Conservation (phyloP, 1,140 invertebrate species). For the Rhagoletis zephyria region DNA sequence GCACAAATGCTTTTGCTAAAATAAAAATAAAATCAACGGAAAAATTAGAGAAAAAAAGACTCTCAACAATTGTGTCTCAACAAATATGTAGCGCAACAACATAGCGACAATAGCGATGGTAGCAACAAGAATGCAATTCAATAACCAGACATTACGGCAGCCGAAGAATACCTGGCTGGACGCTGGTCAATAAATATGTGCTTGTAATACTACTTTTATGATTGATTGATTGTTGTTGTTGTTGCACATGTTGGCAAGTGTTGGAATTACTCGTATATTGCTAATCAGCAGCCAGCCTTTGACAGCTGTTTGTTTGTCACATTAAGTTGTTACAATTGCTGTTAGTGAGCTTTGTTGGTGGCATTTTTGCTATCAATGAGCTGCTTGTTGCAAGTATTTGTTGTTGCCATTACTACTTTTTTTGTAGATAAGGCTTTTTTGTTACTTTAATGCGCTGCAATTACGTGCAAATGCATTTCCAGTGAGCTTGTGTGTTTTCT, state of each 20-base stretch:
- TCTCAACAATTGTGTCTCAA: not conserved
- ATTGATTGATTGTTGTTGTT: conserved; percentile 26
- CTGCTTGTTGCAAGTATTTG: not conserved
- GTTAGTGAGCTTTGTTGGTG: conserved; percentile 17
- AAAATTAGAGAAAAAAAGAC: conserved; percentile 34
- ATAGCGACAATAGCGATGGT: not conserved
- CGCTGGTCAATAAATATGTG: too few species aligned
- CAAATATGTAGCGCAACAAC: conserved; percentile 25
- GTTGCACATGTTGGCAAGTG: not conserved
- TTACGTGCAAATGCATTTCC: not conserved
- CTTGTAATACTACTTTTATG: not conserved
- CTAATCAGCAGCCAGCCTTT: not conserved
- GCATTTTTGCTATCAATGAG: conserved; percentile 12
- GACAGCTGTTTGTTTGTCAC: conserved; percentile 30
- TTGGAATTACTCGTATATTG: not conserved
- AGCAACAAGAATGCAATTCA: too few species aligned
- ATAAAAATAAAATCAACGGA: not conserved
- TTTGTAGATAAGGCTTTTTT: too few species aligned
- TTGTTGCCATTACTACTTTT: not conserved
- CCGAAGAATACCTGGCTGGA: too few species aligned
- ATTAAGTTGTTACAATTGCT: conserved; percentile 47
- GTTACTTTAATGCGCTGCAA: not conserved
- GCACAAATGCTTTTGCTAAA: not conserved
- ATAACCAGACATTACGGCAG: too few species aligned
- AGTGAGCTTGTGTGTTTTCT: not conserved